Percentiles rank a stretch among this genome's conserved stretches.
These are phyloP conservation scores for Campoletis sonorensis DNA, from an alignment of 1,140 invertebrate species.

Conservation along the genomic window DNA sequence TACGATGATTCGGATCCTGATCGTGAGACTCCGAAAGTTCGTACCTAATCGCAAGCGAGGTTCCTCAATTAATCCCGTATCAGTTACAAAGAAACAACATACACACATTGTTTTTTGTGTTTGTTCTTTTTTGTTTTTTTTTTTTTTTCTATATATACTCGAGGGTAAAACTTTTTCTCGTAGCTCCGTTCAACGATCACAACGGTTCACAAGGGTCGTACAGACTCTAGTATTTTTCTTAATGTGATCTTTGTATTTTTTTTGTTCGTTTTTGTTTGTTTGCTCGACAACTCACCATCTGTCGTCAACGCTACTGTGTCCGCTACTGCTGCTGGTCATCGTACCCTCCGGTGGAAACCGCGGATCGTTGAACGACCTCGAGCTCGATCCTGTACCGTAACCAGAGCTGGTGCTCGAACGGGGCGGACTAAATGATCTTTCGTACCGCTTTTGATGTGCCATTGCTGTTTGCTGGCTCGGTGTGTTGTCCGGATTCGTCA, in stretches of 20 bases:
- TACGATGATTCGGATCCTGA: conserved; percentile 63
- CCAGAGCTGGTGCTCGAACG: conserved; percentile 89
- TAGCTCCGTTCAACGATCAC: conserved; percentile 56
- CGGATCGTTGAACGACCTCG: conserved; percentile 81
- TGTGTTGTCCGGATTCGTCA: conserved; percentile 77
- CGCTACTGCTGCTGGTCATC: conserved; percentile 81
- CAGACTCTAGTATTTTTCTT: conserved; percentile 29
- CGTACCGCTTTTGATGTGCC: conserved; percentile 81
- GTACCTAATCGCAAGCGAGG: conserved; percentile 68
- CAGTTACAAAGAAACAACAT: neutral
- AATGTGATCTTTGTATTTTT: conserved; percentile 23
- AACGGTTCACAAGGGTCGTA: conserved; percentile 50
- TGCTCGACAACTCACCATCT: conserved; percentile 76
- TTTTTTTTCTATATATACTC: conserved; percentile 13
- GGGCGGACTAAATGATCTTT: conserved; percentile 88
- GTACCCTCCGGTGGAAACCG: conserved; percentile 78
- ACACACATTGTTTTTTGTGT: neutral
- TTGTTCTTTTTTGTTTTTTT: neutral
- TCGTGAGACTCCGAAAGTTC: conserved; percentile 77
- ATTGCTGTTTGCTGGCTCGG: conserved; percentile 77
- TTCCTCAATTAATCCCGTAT: conserved; percentile 36
- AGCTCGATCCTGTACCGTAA: conserved; percentile 89
- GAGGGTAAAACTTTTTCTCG: conserved; percentile 18
- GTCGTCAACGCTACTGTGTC: conserved; percentile 81
- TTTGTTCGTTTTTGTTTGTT: too few relatives aligned